phyloP scores from a whole-genome alignment of 35 echinoderm and acorn worm genomes.

The Heliocidaris tuberculata region DNA sequence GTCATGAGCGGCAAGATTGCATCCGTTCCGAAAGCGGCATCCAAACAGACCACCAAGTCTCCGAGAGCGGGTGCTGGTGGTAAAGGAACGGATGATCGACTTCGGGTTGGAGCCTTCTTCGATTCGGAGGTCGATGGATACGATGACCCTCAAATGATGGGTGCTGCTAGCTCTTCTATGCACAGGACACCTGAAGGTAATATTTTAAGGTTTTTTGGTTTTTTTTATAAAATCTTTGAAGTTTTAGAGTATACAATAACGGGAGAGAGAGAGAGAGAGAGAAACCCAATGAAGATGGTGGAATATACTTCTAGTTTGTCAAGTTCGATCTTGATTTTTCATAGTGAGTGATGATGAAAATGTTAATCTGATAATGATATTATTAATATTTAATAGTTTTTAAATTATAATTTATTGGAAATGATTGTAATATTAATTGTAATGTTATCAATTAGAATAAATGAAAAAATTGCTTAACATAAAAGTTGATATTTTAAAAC shows the following conservation, averaged over 20 bases:
- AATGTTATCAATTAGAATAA: too few species aligned
- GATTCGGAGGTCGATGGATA: background rate
- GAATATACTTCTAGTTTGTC: too few species aligned
- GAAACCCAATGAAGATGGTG: too few species aligned
- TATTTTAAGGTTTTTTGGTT: background rate
- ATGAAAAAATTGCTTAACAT: too few species aligned
- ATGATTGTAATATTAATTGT: too few species aligned
- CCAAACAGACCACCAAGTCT: background rate
- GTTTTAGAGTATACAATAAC: background rate
- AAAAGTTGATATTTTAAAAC: too few species aligned
- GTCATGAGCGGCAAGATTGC: constrained; percentile 22
- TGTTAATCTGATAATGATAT: too few species aligned
- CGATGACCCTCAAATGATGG: background rate
- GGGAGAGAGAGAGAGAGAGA: background rate
- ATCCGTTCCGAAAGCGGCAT: background rate
- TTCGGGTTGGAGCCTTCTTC: constrained; percentile 7
- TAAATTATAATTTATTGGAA: too few species aligned
- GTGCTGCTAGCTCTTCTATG: background rate
- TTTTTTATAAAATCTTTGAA: too few species aligned
- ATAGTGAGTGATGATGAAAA: too few species aligned
- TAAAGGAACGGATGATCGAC: background rate
- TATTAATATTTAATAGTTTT: too few species aligned
- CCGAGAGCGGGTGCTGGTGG: background rate
- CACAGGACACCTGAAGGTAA: background rate
- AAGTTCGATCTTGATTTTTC: too few species aligned